These are phyloP conservation scores for Volucella zonaria DNA, from an alignment of 2,888 invertebrate species.

Conservation along the genomic window DNA sequence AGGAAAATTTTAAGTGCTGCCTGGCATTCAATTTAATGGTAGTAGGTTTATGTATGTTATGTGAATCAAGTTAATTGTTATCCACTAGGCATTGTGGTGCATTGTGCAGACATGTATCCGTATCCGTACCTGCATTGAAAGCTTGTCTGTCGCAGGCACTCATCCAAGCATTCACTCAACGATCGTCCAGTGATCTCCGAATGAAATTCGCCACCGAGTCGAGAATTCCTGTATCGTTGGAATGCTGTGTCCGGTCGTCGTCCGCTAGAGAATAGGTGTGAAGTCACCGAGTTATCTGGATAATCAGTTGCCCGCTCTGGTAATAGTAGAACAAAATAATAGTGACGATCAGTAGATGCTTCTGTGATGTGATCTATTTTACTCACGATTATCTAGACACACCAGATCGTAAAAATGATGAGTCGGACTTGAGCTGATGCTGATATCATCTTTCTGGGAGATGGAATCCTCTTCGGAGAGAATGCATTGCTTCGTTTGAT, in stretches of 20 bases:
- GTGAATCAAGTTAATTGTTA: conserved; percentile 52
- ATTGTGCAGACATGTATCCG: conserved; percentile 1
- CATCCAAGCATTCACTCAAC: conserved; percentile 94
- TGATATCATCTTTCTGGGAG: conserved; percentile 93
- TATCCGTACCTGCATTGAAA: conserved; percentile 87
- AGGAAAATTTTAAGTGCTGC: conserved; percentile 48
- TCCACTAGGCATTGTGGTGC: conserved; percentile 13
- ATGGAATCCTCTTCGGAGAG: conserved; percentile 95
- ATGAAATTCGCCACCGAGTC: conserved; percentile 93
- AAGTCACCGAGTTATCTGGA: conserved; percentile 93
- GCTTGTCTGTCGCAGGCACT: conserved; percentile 93
- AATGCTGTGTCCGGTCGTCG: conserved; percentile 94
- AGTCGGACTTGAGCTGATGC: conserved; percentile 91
- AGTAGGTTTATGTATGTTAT: conserved; percentile 46
- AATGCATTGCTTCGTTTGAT: conserved; percentile 93
- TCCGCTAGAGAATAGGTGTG: conserved; percentile 92
- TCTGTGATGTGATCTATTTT: conserved; percentile 68
- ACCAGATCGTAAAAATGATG: conserved; percentile 95
- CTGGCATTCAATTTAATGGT: conserved; percentile 59
- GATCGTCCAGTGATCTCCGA: conserved; percentile 94
- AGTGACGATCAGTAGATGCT: conserved; percentile 56
- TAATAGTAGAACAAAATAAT: conserved; percentile 60
- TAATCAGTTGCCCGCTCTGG: conserved; percentile 94
- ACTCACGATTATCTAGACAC: conserved; percentile 94
- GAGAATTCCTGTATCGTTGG: conserved; percentile 90